Conservation (phyloP, 2,113 vertebrate species). For the Ranitomeya imitator region DNA sequence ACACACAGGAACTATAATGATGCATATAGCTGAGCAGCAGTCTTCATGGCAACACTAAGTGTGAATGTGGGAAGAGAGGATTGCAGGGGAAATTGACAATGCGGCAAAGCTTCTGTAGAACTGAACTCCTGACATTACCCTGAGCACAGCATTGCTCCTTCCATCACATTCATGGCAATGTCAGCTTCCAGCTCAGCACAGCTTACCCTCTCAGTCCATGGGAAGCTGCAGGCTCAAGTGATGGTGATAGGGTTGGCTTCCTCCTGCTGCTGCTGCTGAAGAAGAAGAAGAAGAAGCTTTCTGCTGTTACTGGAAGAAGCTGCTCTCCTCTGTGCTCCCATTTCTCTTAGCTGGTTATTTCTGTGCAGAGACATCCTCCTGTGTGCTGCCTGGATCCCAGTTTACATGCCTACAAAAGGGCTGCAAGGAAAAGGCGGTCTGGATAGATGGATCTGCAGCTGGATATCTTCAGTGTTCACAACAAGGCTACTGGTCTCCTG, state of each 20-base stretch:
- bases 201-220: not conserved
- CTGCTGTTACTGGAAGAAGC: constrained; percentile 48
- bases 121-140: constrained; percentile 55
- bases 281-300: constrained; percentile 32
- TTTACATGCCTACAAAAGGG: constrained; percentile 63
- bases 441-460: constrained; percentile 58
- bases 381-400: constrained; percentile 59
- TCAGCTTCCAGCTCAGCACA: constrained; percentile 11
- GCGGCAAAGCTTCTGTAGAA: constrained; percentile 58
- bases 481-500: constrained; percentile 34
- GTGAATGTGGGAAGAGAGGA: constrained; percentile 46
- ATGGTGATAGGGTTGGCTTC: constrained; percentile 20
- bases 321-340: constrained; percentile 53
- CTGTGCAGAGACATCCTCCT: constrained; percentile 64
- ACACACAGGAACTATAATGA: constrained; percentile 31
- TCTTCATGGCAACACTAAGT: constrained; percentile 43
- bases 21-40: constrained; percentile 15
- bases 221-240: constrained; percentile 35
- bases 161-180: constrained; percentile 1
- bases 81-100: constrained; percentile 55
- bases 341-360: constrained; percentile 55
- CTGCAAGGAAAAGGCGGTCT: constrained; percentile 69
- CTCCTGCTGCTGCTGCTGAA: constrained; percentile 23
- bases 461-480: constrained; percentile 35
- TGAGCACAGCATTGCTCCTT: constrained; percentile 16